phyloP scores from a whole-genome alignment of 2,113 vertebrate genomes.

The Neoarius graeffei region DNA sequence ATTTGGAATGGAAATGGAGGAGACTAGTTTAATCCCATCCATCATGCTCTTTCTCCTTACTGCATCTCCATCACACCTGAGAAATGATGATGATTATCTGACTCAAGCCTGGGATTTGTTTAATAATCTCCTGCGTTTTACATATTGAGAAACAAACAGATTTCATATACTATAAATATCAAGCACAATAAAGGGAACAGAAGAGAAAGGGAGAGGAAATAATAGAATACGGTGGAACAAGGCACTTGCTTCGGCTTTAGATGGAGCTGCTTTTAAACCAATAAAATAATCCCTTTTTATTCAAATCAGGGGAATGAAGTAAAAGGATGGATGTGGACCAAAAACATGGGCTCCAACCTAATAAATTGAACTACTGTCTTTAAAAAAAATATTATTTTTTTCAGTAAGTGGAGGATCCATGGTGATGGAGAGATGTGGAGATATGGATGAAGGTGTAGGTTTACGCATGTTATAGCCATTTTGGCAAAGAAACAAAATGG shows the following conservation, averaged over 20 bases:
- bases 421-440: not conserved
- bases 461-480: not conserved
- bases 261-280: conserved; percentile 78
- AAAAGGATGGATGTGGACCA: not conserved
- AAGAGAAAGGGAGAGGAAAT: conserved; percentile 19
- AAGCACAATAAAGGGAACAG: conserved; percentile 56
- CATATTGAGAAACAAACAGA: conserved; percentile 65
- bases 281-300: conserved; percentile 81
- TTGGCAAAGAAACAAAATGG: not conserved
- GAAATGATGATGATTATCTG: conserved; percentile 62
- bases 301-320: conserved; percentile 65
- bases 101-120: conserved; percentile 69
- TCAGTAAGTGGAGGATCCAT: not conserved
- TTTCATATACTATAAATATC: conserved; percentile 62
- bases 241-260: conserved; percentile 69
- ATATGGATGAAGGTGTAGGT: not conserved
- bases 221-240: conserved; percentile 15
- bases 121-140: conserved; percentile 70
- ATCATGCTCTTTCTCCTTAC: conserved; percentile 68
- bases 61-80: conserved; percentile 62
- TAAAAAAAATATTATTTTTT: not conserved
- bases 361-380: not conserved
- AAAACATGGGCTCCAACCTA: not conserved
- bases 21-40: conserved; percentile 75
- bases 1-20: conserved; percentile 72